Percentiles rank a stretch among this genome's conserved stretches.
Evolutionary conservation across 2,113 vertebrate genomes (phyloP).

Genomic region (Mus musculus): GRCm39 chr10:39059001-39059500

Average conservation of each 20-base stretch:
- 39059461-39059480: not conserved
- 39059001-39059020: not conserved
- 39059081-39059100: not conserved
- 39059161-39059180: not conserved
- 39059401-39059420: not conserved
- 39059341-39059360: not conserved
- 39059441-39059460: not conserved
- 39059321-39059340: rapidly evolving
- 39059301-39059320: too few relatives aligned
- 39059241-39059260: not conserved
- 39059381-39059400: not conserved
- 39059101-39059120: not conserved
- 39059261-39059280: not conserved
- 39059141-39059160: not conserved
- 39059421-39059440: not conserved
- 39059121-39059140: not conserved
- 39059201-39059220: not conserved
- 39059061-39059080: not conserved
- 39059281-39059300: not conserved
- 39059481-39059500: not conserved
- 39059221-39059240: not conserved
- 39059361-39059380: not conserved
- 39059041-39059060: not conserved
- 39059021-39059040: too few relatives aligned
- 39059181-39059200: not conserved